Base-by-base conservation (phyloP, 2,888 invertebrate genomes). In the Tridacna crocea region DNA sequence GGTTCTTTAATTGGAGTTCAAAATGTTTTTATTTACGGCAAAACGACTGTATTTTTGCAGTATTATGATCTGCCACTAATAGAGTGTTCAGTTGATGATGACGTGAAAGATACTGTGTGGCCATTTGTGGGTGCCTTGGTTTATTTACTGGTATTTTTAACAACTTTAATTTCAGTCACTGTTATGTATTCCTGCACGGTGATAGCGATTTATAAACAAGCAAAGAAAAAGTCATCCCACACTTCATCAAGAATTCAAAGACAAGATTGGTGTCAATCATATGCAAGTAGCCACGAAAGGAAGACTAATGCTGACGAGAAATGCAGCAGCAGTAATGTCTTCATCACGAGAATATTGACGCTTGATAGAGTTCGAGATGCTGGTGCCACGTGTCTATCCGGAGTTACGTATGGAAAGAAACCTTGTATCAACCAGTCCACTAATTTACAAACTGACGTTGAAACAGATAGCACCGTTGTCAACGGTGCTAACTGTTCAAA, bases 41-140 rank as follows among this genome's bases (percentile, higher is more conserved):
- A 47, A 48, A 51, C n/a, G 51, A 70, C 70, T 19, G 12, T 51
- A 24, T 13, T 12, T 8, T 24, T 70, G 22, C 11, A 19, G 2
- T 3, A 0, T 13, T 70, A 70, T 19, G 0, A 17, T 17, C 22
- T 70, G 26, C 70, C 70, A 22, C 51, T 70, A 1, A 19, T 70
- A 51, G 70, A 70, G 36, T 70, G 70, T 24, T 70, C 70, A 15
- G 26, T 26, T 12, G 51, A 22, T 51, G 51, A 70, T 51, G 47
- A 48, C 8, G 22, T 24, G 51, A 4, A 6, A 22, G 11, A 12
- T 12, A 51, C 51, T 8, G n/a, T 12, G 3, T 51, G 51, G 46
- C 51, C 70, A 0, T 17, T 51, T 17, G 24, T 70, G 8, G 51
- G 19, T 0, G 27, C 47, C 22, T 47, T 70, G 0, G 70, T 24